Conservation (phyloP, 2,113 vertebrate species). For the Corythornis vintsioides region DNA sequence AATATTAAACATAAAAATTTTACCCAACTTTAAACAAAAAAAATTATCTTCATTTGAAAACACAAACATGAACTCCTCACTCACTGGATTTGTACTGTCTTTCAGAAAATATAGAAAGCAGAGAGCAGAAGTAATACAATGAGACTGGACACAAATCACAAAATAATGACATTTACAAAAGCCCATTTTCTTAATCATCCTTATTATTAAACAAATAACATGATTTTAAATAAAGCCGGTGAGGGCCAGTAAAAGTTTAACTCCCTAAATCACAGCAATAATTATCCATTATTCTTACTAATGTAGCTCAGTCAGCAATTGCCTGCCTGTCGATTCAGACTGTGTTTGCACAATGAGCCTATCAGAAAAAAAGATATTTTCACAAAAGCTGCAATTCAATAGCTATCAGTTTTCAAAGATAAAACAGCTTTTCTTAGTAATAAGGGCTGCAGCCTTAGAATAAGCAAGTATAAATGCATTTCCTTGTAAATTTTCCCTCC, state of each 20-base stretch:
- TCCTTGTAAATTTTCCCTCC: neutral
- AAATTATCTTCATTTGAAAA: neutral
- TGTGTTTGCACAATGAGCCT: neutral
- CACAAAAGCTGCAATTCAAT: neutral
- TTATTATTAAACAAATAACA: constrained; percentile 6
- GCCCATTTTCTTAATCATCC: neutral
- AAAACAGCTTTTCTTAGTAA: neutral
- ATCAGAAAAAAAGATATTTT: neutral
- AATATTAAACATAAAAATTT: neutral
- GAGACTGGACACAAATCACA: neutral
- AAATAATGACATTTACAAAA: neutral
- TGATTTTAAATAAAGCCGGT: neutral
- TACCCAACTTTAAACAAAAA: neutral
- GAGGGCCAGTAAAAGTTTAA: neutral
- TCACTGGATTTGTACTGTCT: neutral
- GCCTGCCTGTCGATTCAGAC: neutral
- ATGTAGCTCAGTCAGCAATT: neutral
- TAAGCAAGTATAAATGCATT: neutral
- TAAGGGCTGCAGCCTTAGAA: neutral
- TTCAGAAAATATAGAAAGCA: neutral
- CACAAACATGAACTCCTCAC: neutral
- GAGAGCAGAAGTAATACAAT: neutral
- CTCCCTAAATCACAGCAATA: neutral
- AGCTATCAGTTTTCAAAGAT: neutral
- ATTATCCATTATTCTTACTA: neutral